Conservation (phyloP, 1,140 invertebrate genomes). For the Pemphigus obesinymphae region DNA sequence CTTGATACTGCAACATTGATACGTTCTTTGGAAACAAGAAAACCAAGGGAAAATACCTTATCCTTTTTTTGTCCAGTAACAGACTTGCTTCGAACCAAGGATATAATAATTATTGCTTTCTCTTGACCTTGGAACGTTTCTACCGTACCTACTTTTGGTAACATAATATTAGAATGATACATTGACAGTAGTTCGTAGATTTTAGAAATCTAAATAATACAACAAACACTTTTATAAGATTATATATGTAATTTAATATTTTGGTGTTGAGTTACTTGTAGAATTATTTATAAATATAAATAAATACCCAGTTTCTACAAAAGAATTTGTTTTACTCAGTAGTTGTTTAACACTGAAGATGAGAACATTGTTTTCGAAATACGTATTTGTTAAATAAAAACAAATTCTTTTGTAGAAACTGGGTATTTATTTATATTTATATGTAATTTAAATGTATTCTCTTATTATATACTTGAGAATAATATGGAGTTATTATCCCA, state of each 20-base stretch:
- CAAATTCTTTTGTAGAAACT: too few species aligned
- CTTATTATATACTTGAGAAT: slow-evolving; percentile 69
- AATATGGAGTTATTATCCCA: slow-evolving; percentile 90
- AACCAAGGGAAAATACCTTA: slow-evolving; percentile 63
- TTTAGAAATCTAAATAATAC: slow-evolving; percentile 69
- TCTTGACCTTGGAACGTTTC: slow-evolving; percentile 97
- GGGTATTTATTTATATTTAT: too few species aligned
- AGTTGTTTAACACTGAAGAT: too few species aligned
- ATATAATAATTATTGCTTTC: slow-evolving; percentile 76
- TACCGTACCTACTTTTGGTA: slow-evolving; percentile 83
- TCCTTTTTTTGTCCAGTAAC: slow-evolving; percentile 55
- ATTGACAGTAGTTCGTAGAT: slow-evolving; percentile 65
- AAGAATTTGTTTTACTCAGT: too few species aligned
- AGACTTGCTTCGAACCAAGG: slow-evolving; percentile 67
- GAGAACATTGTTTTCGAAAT: too few species aligned
- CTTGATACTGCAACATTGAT: slow-evolving; percentile 81
- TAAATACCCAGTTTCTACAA: too few species aligned
- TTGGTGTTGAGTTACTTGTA: too few species aligned
- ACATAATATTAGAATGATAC: slow-evolving; percentile 52
- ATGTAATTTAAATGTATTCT: too few species aligned
- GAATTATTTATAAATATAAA: too few species aligned
- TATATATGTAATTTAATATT: neutral
- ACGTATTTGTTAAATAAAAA: too few species aligned
- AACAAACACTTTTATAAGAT: slow-evolving; percentile 48
- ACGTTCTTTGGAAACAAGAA: slow-evolving; percentile 67